Conservation (phyloP, 1,140 invertebrate genomes). For the Drosophila repletoides region DNA sequence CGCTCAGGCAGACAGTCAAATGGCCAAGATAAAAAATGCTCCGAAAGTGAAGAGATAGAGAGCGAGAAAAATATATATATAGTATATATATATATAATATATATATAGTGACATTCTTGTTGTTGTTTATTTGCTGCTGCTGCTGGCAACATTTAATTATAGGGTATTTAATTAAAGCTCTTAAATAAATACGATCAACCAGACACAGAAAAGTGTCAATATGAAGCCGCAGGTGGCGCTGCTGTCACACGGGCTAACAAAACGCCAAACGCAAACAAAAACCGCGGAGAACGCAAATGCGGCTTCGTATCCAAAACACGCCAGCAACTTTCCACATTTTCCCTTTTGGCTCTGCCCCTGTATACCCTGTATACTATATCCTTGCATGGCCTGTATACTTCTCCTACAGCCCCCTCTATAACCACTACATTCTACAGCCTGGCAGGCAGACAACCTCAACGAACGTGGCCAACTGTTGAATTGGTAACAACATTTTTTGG, state of each 20-base stretch:
- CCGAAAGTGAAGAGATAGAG: neutral
- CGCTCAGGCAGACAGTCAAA: neutral
- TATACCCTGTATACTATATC: neutral
- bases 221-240: constrained; percentile 69
- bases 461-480: constrained; percentile 69
- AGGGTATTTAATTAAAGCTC: constrained; percentile 60
- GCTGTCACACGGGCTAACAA: constrained; percentile 71
- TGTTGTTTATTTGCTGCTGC: constrained; percentile 22
- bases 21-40: neutral
- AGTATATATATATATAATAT: too few relatives aligned
- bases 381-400: neutral
- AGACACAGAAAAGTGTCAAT: constrained; percentile 59
- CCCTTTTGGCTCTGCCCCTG: neutral
- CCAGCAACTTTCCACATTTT: constrained; percentile 8
- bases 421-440: neutral
- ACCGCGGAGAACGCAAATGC: constrained; percentile 48
- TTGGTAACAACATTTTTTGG: constrained; percentile 48
- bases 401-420: neutral
- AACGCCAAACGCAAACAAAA: constrained; percentile 75
- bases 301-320: constrained; percentile 60
- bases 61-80: neutral
- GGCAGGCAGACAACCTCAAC: constrained; percentile 35
- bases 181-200: constrained; percentile 45
- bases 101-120: neutral
- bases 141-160: constrained; percentile 70